phyloP scores from a whole-genome alignment of 2,113 vertebrate species.

The Semicossyphus pulcher region DNA sequence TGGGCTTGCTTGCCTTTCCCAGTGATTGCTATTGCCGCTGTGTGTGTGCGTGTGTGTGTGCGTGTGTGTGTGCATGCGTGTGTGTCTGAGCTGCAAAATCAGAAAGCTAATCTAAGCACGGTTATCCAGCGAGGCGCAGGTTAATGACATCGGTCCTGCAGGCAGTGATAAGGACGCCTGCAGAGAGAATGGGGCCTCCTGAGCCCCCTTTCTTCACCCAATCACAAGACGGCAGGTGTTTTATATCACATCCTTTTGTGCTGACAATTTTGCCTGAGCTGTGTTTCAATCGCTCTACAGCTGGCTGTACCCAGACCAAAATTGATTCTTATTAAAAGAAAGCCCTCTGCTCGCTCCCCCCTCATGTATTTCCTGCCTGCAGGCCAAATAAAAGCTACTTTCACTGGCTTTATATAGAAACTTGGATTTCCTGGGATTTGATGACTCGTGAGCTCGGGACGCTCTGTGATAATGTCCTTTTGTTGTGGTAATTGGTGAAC shows the following conservation, averaged over 20 bases:
- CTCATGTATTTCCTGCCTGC: conserved; percentile 16
- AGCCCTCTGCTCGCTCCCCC: conserved; percentile 20
- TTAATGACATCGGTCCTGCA: conserved; percentile 73
- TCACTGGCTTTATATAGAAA: conserved; percentile 25
- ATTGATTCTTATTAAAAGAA: conserved; percentile 58
- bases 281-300: conserved; percentile 48
- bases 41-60: neutral
- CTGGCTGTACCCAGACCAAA: conserved; percentile 46
- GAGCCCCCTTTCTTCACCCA: conserved; percentile 60
- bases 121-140: conserved; percentile 50
- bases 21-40: neutral
- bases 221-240: conserved; percentile 69
- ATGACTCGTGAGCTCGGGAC: conserved; percentile 14
- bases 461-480: conserved; percentile 33
- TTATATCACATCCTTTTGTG: conserved; percentile 70
- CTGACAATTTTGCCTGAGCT: conserved; percentile 44
- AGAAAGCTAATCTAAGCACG: conserved; percentile 63
- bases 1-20: neutral
- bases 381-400: conserved; percentile 22
- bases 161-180: conserved; percentile 70
- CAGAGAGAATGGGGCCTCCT: conserved; percentile 43
- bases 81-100: conserved; percentile 52
- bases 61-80: neutral
- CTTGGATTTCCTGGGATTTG: conserved; percentile 28
- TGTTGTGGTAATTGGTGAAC: conserved; percentile 30